Base-by-base conservation (phyloP, 2,113 vertebrate species). In the Vireo altiloquus region DNA sequence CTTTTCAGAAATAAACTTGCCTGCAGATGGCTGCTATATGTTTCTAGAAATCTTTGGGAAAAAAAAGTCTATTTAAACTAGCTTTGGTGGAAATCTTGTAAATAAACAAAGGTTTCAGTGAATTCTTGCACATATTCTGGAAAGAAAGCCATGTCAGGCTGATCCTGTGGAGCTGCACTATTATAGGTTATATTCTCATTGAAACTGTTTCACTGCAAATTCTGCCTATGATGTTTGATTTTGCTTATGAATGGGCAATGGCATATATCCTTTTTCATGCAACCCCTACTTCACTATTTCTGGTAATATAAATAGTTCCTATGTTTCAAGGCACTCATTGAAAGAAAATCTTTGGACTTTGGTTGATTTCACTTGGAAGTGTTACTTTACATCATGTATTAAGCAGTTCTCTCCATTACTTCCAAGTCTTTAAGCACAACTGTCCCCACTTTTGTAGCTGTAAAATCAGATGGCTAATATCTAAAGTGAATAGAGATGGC, bases 1-100 rank as follows among this genome's bases (percentile, higher is more conserved):
- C 78, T 95, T 91, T 93, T 95, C 65, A 95, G 66, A 82, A 90
- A 89, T 79, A 94, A 96, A 82, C 63, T 96, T 82, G 66, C 86
- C 77, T 94, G 81, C 90, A 91, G 86, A 92, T 93, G 86, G 66
- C 87, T 0, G 13, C 68, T 92, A 22, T 68, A 85, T 47, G 25
- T 92, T 96, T 94, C 87, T 95, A 88, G 81, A 95, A 92, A 90
- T 93, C 23, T 92, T 8, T 27, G 2, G 21, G 3, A 50, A 78
- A 87, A 88, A 53, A 83, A 54, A 30, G 74, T 85, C 79, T 96
- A 77, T 97, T 96, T 95, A 78, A 92, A 92, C 37, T 80, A 71
- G 12, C 70, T 94, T 91, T 71, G 76, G 56, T 82, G 82, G 74
- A 91, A 96, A 93, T 79, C 54, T 93, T 79, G 86, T 83, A 94